These are phyloP conservation scores for Aldabrachelys gigantea DNA, from an alignment of 2,113 vertebrate genomes.

Conservation along the genomic window DNA sequence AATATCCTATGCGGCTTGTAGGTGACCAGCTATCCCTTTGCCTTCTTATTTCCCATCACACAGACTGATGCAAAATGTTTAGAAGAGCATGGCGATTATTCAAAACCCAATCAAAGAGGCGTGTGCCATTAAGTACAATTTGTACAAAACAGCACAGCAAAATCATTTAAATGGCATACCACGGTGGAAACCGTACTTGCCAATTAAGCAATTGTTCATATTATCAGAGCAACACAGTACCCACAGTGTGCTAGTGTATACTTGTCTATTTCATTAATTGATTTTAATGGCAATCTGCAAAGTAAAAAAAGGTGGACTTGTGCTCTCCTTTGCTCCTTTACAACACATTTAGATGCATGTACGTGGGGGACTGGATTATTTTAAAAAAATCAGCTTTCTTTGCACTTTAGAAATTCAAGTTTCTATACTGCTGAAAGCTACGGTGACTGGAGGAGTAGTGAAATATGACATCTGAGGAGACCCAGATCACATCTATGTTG, in stretches of 20 bases:
- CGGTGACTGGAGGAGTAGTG: neutral
- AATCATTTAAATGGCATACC: too few species aligned
- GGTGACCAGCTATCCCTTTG: neutral
- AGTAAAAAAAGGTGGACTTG: neutral
- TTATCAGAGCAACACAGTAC: too few species aligned
- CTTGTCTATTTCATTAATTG: neutral
- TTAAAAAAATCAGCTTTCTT: neutral
- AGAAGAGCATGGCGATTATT: too few species aligned
- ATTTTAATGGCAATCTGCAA: fast-evolving
- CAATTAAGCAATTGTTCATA: too few species aligned
- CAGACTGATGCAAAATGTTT: too few species aligned
- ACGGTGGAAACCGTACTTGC: too few species aligned
- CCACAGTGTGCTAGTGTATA: neutral
- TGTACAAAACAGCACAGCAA: too few species aligned
- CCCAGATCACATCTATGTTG: neutral
- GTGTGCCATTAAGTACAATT: too few species aligned
- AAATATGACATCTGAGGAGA: neutral
- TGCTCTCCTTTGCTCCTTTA: neutral
- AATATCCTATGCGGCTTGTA: neutral
- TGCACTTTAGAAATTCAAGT: neutral
- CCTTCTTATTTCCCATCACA: too few species aligned
- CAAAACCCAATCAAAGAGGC: too few species aligned
- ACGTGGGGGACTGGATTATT: neutral
- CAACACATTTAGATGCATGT: neutral
- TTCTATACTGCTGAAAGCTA: neutral